A percentile compares a stretch with the other conserved stretches of the same genome.
These are phyloP conservation scores for Caenorhabditis sulstoni DNA, from an alignment of 2,888 invertebrate species.

Conservation along the genomic window DNA sequence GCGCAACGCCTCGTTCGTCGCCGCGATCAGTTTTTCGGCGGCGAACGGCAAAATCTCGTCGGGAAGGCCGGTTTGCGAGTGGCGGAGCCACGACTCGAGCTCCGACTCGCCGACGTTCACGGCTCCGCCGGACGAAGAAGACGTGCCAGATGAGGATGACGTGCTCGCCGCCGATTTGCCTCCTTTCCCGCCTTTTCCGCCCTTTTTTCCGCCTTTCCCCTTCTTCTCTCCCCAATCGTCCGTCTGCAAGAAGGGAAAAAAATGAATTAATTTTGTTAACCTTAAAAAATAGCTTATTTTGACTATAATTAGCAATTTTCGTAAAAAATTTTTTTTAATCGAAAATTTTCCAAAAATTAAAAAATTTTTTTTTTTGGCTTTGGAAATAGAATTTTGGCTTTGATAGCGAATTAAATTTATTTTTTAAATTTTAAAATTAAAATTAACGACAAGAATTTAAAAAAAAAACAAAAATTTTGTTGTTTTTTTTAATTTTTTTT, in stretches of 20 bases:
- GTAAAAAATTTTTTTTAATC: too few species aligned
- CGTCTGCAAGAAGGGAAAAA: constrained; percentile 27
- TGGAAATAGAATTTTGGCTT: too few species aligned
- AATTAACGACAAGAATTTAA: too few species aligned
- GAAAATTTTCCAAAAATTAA: too few species aligned
- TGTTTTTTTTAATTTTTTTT: too few species aligned
- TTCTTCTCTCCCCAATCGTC: constrained; percentile 73
- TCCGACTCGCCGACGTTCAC: constrained; percentile 26
- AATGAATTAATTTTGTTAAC: too few species aligned
- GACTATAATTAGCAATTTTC: too few species aligned
- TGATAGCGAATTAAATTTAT: too few species aligned
- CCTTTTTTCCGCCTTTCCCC: constrained; percentile 66
- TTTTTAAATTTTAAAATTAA: too few species aligned
- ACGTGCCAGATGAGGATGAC: background rate
- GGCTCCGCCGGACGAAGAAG: background rate
- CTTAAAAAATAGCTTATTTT: too few species aligned
- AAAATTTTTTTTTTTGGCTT: too few species aligned
- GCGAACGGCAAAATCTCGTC: constrained; percentile 57
- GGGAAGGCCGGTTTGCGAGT: constrained; percentile 40
- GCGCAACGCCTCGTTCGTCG: constrained; percentile 18
- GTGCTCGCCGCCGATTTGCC: constrained; percentile 1
- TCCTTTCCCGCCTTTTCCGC: constrained; percentile 36
- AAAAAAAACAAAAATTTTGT: too few species aligned
- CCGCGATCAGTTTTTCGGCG: constrained; percentile 33
- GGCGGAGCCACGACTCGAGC: constrained; percentile 56